Evolutionary conservation across 2,888 invertebrate species (phyloP).

Genomic region (Thyatira batis): DNA sequence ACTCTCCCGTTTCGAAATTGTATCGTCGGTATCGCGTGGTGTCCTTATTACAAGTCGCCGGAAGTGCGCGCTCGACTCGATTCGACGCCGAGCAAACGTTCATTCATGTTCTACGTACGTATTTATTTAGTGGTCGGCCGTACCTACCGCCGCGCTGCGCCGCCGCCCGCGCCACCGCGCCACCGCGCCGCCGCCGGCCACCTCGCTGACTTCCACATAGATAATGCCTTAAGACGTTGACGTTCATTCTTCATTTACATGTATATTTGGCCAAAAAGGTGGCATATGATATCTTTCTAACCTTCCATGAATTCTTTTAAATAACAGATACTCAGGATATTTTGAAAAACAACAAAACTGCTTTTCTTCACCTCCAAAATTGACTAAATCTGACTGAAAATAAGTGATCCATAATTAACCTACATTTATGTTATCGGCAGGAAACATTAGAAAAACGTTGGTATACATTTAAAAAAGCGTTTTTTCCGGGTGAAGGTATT

Average conservation of each 20-base stretch:
- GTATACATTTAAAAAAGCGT: conserved; percentile 20
- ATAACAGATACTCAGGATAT: no score
- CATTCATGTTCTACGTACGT: conserved; percentile 72
- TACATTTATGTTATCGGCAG: not conserved
- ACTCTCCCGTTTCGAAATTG: conserved; percentile 80
- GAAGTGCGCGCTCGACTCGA: conserved; percentile 70
- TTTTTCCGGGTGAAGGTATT: conserved; percentile 38
- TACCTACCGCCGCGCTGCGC: conserved; percentile 45
- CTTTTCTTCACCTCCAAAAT: no score
- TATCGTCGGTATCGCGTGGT: conserved; percentile 72
- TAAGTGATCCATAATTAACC: no score
- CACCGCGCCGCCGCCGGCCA: conserved; percentile 30
- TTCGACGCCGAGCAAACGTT: conserved; percentile 54
- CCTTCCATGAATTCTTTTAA: no score
- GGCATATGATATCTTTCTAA: not conserved
- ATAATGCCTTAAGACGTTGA: conserved; percentile 39
- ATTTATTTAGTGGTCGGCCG: conserved; percentile 65
- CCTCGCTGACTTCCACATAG: conserved; percentile 29
- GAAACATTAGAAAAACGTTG: not conserved
- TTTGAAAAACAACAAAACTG: no score
- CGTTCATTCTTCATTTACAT: conserved; percentile 23
- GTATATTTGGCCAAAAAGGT: not conserved
- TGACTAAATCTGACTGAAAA: no score
- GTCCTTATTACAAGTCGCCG: conserved; percentile 74
- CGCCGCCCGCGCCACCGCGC: conserved; percentile 26